Evolutionary conservation across 1,140 invertebrate species (phyloP).

Genomic region (Papilio aristodemus): DNA sequence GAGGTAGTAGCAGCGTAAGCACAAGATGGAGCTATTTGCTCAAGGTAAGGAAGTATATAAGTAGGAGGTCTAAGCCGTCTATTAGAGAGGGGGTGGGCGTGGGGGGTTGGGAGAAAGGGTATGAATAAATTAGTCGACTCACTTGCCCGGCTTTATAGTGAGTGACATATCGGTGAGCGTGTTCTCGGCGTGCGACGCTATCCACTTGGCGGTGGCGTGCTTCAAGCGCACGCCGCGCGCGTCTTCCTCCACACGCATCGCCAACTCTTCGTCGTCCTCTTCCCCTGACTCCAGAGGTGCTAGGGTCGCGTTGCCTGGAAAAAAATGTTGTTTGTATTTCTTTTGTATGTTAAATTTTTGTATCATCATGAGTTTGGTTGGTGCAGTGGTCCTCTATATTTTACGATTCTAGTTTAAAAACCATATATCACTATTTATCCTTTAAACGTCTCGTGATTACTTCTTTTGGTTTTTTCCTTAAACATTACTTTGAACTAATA

Average conservation of each 20-base stretch:
- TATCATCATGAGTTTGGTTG: too few relatives aligned
- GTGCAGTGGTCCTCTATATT: too few relatives aligned
- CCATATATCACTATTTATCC: too few relatives aligned
- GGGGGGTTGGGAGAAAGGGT: neutral
- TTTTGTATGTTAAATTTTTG: neutral
- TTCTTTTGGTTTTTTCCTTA: too few relatives aligned
- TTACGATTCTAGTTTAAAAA: too few relatives aligned
- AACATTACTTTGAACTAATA: too few relatives aligned
- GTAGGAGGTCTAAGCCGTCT: too few relatives aligned
- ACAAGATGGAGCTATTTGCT: too few relatives aligned
- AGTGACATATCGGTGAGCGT: conserved; percentile 85
- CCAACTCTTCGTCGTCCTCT: conserved; percentile 64
- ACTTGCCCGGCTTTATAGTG: conserved; percentile 83
- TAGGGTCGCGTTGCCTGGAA: conserved; percentile 43
- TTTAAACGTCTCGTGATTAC: too few relatives aligned
- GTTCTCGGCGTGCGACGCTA: conserved; percentile 76
- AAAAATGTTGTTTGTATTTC: conserved; percentile 1
- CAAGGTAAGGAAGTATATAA: too few relatives aligned
- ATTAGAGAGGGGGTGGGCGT: too few relatives aligned
- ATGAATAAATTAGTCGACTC: conserved; percentile 39
- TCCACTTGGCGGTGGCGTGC: conserved; percentile 84
- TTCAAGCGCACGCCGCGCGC: conserved; percentile 75
- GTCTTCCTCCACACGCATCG: conserved; percentile 56
- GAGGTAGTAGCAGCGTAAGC: too few relatives aligned
- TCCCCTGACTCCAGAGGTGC: conserved; percentile 64